A percentile compares a stretch with the other conserved stretches of the same genome.
Evolutionary conservation across 2,888 invertebrate genomes (phyloP).

Genomic region (Rhagonycha lutea): DNA sequence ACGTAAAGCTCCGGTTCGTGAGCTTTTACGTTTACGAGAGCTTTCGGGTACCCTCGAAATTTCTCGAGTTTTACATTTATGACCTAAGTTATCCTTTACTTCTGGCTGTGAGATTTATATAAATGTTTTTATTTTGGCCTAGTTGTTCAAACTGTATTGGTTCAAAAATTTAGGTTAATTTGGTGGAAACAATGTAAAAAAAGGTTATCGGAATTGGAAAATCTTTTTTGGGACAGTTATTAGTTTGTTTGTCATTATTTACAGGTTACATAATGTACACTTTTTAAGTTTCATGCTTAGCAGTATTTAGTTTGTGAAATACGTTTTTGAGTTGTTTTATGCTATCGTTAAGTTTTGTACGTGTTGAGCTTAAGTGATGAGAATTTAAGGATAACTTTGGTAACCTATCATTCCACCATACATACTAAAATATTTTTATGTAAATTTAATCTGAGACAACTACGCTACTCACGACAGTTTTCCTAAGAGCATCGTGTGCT

Average conservation of each 20-base stretch:
- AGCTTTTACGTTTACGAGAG: slow-evolving; percentile 31
- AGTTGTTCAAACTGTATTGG: slow-evolving; percentile 9
- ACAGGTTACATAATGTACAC: neutral
- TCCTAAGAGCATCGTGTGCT: neutral
- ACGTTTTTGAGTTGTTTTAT: neutral
- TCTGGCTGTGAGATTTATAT: slow-evolving; percentile 20
- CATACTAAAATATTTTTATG: neutral
- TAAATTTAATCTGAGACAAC: neutral
- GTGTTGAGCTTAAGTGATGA: neutral
- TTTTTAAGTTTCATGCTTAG: neutral
- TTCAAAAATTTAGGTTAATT: slow-evolving; percentile 1
- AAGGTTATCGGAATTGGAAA: neutral
- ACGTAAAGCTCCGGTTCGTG: slow-evolving; percentile 31
- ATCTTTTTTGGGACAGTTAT: neutral
- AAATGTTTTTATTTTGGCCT: slow-evolving; percentile 20
- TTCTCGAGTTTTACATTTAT: slow-evolving; percentile 23
- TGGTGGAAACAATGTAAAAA: neutral
- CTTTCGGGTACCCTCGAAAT: slow-evolving; percentile 24
- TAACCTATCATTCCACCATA: neutral
- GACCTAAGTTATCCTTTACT: slow-evolving; percentile 15
- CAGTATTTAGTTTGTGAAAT: neutral
- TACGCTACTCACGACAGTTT: neutral
- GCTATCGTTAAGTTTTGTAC: neutral
- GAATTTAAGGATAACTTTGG: neutral
- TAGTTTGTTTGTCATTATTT: neutral